Conservation (phyloP, 2,888 invertebrate genomes). For the Hololepta plana region DNA sequence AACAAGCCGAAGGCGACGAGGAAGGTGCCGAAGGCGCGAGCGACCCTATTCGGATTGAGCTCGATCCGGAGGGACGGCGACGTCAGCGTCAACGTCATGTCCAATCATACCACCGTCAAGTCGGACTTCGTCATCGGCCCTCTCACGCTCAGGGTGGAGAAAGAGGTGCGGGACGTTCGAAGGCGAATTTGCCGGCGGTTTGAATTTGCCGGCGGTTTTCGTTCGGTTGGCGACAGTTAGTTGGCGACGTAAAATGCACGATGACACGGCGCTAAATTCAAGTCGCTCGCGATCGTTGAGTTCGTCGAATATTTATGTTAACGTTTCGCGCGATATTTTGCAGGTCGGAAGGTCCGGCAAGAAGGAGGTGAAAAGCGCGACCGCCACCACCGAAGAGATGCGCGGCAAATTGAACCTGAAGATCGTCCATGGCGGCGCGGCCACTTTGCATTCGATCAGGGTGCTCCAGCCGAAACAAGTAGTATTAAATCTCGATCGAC, state of each 20-base stretch:
- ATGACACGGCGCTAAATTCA: no score
- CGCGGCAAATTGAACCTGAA: slow-evolving; percentile 58
- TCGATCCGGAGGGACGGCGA: slow-evolving; percentile 63
- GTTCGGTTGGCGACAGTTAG: no score
- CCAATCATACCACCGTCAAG: slow-evolving; percentile 64
- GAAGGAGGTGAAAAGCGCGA: slow-evolving; percentile 68
- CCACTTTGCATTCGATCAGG: slow-evolving; percentile 65
- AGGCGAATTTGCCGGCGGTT: no score
- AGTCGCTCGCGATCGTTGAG: no score
- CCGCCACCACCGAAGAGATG: slow-evolving; percentile 78
- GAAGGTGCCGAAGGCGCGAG: slow-evolving; percentile 47
- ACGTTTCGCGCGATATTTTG: no score
- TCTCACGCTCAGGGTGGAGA: slow-evolving; percentile 57
- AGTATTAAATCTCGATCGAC: slow-evolving; percentile 10
- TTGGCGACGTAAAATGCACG: no score
- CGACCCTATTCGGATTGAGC: slow-evolving; percentile 64
- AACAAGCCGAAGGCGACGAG: slow-evolving; percentile 23
- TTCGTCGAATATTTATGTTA: no score
- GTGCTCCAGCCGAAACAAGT: slow-evolving; percentile 80
- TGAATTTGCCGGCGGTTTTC: no score
- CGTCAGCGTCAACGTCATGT: slow-evolving; percentile 61
- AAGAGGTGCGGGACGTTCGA: no score
- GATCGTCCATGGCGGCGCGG: slow-evolving; percentile 63
- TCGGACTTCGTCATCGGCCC: slow-evolving; percentile 70
- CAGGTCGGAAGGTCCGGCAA: slow-evolving; percentile 61